Evolutionary conservation across 2,113 vertebrate species (phyloP), one percentile per base, ranked within the genome.

Genomic region (Ictalurus punctatus): DNA sequence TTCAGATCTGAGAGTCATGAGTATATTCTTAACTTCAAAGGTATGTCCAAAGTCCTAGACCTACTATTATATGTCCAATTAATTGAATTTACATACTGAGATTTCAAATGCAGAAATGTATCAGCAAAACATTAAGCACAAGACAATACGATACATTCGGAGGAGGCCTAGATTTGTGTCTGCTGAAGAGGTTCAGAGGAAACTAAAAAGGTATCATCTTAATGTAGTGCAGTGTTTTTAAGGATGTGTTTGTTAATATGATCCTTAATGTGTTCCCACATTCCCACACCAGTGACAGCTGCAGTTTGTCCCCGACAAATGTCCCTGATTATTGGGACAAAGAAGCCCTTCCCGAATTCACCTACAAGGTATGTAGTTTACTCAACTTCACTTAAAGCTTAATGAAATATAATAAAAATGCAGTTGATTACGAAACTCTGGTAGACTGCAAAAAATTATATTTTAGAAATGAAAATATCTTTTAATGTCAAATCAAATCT

Each of bases 161-260:
- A 94, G 98, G 67, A 95, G 98, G 91, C 98, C 98, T 52, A 93
- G 93, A 86, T 99, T 97, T 27, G 93, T 98, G 69, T 97, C 97
- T 65, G 88, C 92, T 56, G 92, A 95, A n/a, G 96, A 97, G 0
- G 96, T 98, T 89, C 94, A 96, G 85, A 89, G 83, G 71, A 93
- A 93, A 84, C 93, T 93, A 37, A 94, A 91, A 56, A 90, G 95
- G 95, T 95, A 91, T 63, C 52, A 17, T 40, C 56, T 19, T 40
- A 67, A 67, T 67, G 23, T 25, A n/a, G 1, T 67, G 25, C 63
- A 67, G 25, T 67, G 63, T 67, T 44, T 69, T 52, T 30, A n/a
- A 67, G 0, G 25, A 2, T 67, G 9, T 52, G 0, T 52, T 52
- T 52, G 19, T 67, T 12, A 54, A 13, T 67, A 27, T 67, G 7